Evolutionary conservation across 2,797 vertebrate species (phyloP).

Genomic region (Manis pentadactyla): DNA sequence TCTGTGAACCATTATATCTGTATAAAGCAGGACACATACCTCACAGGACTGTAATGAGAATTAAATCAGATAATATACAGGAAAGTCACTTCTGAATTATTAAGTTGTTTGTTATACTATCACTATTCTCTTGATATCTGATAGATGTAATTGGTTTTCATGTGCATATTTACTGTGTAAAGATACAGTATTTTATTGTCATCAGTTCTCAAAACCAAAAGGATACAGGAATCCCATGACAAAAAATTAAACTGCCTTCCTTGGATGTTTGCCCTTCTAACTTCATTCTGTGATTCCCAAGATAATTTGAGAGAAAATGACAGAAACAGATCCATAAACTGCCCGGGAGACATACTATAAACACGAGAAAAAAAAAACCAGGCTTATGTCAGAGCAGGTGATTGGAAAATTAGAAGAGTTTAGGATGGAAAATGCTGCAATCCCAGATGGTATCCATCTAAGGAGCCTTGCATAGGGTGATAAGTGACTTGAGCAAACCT

Average conservation of each 20-base stretch:
- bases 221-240: background rate
- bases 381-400: constrained; percentile 64
- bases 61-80: background rate
- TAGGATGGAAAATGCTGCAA: background rate
- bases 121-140: background rate
- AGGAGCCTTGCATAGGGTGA: background rate
- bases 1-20: background rate
- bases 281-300: constrained; percentile 50
- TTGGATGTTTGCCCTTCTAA: background rate
- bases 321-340: constrained; percentile 68
- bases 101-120: background rate
- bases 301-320: constrained; percentile 41
- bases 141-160: background rate
- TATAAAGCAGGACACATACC: background rate
- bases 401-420: constrained; percentile 21
- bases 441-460: constrained; percentile 52
- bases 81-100: background rate
- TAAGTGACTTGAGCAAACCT: constrained; percentile 21
- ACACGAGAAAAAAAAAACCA: background rate
- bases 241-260: constrained; percentile 49
- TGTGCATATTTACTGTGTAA: background rate
- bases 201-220: background rate
- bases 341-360: constrained; percentile 59
- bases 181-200: constrained; percentile 26
- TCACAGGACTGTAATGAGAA: background rate